A percentile compares a stretch with the other conserved stretches of the same genome.
Conservation (phyloP, 2,113 vertebrate species). For the Entelurus aequoreus region DNA sequence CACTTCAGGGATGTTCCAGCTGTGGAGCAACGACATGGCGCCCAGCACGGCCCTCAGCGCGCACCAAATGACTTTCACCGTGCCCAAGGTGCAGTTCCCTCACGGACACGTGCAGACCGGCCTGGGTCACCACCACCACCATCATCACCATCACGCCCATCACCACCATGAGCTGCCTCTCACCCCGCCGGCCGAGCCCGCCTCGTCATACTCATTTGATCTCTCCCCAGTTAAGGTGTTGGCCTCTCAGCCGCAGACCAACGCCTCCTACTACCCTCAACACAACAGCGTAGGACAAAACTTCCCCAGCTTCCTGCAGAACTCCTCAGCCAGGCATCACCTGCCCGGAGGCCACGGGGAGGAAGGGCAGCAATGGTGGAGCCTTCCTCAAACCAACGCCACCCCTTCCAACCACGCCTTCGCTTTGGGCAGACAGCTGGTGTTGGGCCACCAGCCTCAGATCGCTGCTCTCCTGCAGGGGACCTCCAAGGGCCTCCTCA, state of each 20-base stretch:
- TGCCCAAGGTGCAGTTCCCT: constrained; percentile 78
- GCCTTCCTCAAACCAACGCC: constrained; percentile 72
- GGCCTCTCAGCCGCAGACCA: constrained; percentile 65
- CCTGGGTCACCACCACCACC: constrained; percentile 74
- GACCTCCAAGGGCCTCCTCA: constrained; percentile 76
- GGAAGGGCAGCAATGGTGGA: constrained; percentile 82
- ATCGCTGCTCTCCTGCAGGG: constrained; percentile 78
- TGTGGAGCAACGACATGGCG: constrained; percentile 79
- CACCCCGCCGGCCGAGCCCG: constrained; percentile 78
- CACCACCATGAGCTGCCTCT: constrained; percentile 80
- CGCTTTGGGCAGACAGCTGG: constrained; percentile 72
- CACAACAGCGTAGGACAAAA: constrained; percentile 72
- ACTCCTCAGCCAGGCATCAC: constrained; percentile 67
- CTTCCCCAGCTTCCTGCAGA: constrained; percentile 76
- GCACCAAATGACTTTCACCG: constrained; percentile 76
- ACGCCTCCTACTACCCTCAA: constrained; percentile 73
- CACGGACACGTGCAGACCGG: constrained; percentile 66
- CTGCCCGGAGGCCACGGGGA: constrained; percentile 67
- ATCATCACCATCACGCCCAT: constrained; percentile 64
- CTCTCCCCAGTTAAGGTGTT: constrained; percentile 79
- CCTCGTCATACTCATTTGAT: constrained; percentile 77
- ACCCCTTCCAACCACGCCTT: constrained; percentile 66
- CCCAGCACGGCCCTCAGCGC: constrained; percentile 67
- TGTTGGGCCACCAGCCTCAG: constrained; percentile 79
- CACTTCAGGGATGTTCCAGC: constrained; percentile 78